A percentile compares a stretch with the other conserved stretches of the same genome.
phyloP scores from a whole-genome alignment of 2,888 invertebrate species.

The Atrina japonica region DNA sequence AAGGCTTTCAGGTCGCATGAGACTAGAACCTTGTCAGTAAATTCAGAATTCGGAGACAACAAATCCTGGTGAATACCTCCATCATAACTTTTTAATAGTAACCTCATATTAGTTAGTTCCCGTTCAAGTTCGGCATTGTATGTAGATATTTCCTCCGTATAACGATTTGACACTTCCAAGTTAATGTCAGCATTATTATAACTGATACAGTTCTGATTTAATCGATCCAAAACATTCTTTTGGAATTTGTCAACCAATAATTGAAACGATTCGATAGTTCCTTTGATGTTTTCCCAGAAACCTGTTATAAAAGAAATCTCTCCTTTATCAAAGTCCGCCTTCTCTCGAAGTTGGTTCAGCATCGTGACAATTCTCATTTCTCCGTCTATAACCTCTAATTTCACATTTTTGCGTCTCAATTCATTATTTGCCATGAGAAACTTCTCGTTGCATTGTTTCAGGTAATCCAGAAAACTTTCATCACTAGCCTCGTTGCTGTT shows the following conservation, averaged over 20 bases:
- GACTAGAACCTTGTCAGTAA: conserved; percentile 70
- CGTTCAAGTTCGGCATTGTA: conserved; percentile 66
- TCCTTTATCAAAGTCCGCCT: conserved; percentile 58
- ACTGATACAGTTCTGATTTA: conserved; percentile 72
- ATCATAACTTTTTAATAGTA: conserved; percentile 69
- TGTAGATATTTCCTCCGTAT: conserved; percentile 67
- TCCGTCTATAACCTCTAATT: conserved; percentile 61
- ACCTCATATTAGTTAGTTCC: conserved; percentile 60
- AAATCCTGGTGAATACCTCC: conserved; percentile 71
- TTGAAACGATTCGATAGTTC: conserved; percentile 61
- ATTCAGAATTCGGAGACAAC: conserved; percentile 65
- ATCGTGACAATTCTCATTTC: conserved; percentile 68
- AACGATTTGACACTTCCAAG: conserved; percentile 68
- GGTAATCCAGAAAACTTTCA: conserved; percentile 63
- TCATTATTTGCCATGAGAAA: conserved; percentile 73
- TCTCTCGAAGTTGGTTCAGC: conserved; percentile 68
- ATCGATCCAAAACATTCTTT: conserved; percentile 67
- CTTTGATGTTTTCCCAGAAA: conserved; percentile 75
- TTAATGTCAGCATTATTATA: conserved; percentile 65
- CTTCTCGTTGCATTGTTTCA: conserved; percentile 67
- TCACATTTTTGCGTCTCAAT: conserved; percentile 63
- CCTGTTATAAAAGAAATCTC: conserved; percentile 68
- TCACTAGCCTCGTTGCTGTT: conserved; percentile 57
- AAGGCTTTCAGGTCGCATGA: conserved; percentile 76
- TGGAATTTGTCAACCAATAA: conserved; percentile 67